These are phyloP conservation scores for Sturnus vulgaris DNA, from an alignment of 2,113 vertebrate species.

Conservation along the genomic window DNA sequence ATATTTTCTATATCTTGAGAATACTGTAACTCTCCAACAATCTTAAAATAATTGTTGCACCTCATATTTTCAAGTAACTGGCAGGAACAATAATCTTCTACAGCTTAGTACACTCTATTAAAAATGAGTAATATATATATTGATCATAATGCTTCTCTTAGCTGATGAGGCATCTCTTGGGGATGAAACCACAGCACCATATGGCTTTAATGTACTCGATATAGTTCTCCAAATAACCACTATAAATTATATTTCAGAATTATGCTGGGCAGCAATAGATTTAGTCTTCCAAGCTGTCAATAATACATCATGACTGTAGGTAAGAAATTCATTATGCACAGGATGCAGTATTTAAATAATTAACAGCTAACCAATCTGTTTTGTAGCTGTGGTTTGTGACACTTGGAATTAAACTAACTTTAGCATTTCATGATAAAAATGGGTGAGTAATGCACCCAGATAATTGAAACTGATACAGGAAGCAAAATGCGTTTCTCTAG, in stretches of 20 bases:
- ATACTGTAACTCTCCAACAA: conserved; percentile 37
- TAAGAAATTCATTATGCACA: conserved; percentile 29
- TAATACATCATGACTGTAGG: conserved; percentile 9
- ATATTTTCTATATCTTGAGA: conserved; percentile 44
- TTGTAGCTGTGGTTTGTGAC: conserved; percentile 19
- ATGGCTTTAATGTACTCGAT: conserved; percentile 58
- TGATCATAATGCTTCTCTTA: conserved; percentile 50
- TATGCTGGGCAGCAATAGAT: conserved; percentile 22
- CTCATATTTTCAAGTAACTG: conserved; percentile 55
- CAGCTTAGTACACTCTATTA: conserved; percentile 50
- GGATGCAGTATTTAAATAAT: conserved; percentile 11
- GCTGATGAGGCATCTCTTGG: conserved; percentile 56
- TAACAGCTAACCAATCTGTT: background rate
- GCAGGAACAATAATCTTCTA: conserved; percentile 52
- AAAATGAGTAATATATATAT: conserved; percentile 57
- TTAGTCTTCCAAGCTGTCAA: conserved; percentile 23
- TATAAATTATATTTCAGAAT: conserved; percentile 60
- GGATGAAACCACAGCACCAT: conserved; percentile 50
- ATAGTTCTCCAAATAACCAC: conserved; percentile 51
- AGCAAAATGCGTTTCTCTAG: conserved; percentile 23
- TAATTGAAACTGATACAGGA: conserved; percentile 20
- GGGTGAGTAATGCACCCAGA: background rate
- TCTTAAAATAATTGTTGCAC: conserved; percentile 59
- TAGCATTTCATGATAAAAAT: conserved; percentile 11
- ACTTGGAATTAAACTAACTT: background rate